Evolutionary conservation across 1,140 invertebrate genomes (phyloP).

Genomic region (Piezodorus guildinii): DNA sequence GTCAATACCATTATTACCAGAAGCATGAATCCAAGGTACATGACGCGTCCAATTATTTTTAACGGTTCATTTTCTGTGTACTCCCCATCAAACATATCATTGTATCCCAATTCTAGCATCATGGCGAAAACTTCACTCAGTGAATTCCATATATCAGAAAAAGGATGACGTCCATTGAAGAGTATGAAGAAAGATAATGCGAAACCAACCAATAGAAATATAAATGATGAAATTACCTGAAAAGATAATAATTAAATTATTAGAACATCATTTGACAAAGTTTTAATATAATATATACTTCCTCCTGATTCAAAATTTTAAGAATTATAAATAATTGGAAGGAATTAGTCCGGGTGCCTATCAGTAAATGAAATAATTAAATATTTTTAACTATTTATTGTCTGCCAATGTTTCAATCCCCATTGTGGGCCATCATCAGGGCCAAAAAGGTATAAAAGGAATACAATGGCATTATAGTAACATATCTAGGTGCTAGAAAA

Average conservation of each 20-base stretch:
- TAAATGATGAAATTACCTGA: conserved; percentile 38
- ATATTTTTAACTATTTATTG: too few relatives aligned
- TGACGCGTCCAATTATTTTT: background rate
- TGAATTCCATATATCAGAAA: conserved; percentile 35
- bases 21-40: background rate
- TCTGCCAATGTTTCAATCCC: too few relatives aligned
- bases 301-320: too few relatives aligned
- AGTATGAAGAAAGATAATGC: conserved; percentile 42
- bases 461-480: too few relatives aligned
- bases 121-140: conserved; percentile 43
- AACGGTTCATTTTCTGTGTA: background rate
- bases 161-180: conserved; percentile 35
- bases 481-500: too few relatives aligned
- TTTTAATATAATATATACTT: too few relatives aligned
- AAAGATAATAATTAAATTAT: background rate
- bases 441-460: too few relatives aligned
- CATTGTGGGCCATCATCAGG: too few relatives aligned
- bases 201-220: conserved; percentile 43
- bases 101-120: conserved; percentile 45
- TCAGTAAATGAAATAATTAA: too few relatives aligned
- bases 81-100: conserved; percentile 32
- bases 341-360: too few relatives aligned
- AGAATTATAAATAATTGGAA: too few relatives aligned
- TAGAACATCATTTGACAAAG: too few relatives aligned
- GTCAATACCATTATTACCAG: background rate